Base-by-base conservation (phyloP, 2,113 vertebrate species). In the Carassius auratus region DNA sequence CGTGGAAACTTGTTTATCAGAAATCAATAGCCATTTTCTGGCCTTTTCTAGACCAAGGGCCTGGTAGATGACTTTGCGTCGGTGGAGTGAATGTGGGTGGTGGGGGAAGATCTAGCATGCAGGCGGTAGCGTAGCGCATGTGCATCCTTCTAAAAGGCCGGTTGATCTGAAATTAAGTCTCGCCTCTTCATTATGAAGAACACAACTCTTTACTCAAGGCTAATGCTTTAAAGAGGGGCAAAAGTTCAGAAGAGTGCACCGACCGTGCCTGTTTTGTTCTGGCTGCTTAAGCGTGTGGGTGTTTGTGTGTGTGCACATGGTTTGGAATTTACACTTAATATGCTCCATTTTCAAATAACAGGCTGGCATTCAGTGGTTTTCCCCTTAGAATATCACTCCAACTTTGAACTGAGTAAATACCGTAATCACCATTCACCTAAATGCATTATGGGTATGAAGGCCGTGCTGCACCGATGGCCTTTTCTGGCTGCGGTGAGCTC, bases 21-120 rank as follows among this genome's bases (percentile, higher is more conserved):
- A 91, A 94, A 94, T 94, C 92, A 26, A 94, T 93, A 91, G 85
- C 86, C 71, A 84, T 91, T 91, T 91, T 88, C 92, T 82, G 52
- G 84, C 87, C 90, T 86, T 91, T 92, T 91, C 50, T 88, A 90
- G 89, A 92, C 88, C 10, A 50, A 68, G 52, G 52, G 76, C 26
- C 23, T 61, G 50, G 50, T 52, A 74, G 48, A 86, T 2, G 52
- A 55, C 52, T 55, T 55, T 61, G 57, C 8, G 57, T 61, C 21
- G 3, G 21, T 86, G 89, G 88, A 79, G 76, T 83, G 48, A 50
- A 50, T 50, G 48, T 13, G 84, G 71, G 68, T 45, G 78, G 50
- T 8, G 52, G 75, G 68, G 76, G 48, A 73, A 89, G 59, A n/a
- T 62, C 66, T 59, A n/a, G 61, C 48, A 69, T 14, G n/a, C 0